These are phyloP conservation scores for Gryllus longicercus DNA, from an alignment of 2,888 invertebrate species.

Conservation along the genomic window DNA sequence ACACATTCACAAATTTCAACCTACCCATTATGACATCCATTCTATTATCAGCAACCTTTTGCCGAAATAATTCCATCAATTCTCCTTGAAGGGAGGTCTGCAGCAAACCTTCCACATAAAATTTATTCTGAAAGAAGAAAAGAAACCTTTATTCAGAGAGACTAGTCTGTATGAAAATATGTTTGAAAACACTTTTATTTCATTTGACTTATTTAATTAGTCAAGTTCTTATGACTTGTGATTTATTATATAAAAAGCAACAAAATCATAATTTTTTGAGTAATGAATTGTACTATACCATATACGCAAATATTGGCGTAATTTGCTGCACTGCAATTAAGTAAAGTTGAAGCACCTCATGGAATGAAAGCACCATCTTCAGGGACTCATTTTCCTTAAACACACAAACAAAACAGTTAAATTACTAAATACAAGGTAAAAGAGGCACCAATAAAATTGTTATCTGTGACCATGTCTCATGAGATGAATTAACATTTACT, in stretches of 20 bases:
- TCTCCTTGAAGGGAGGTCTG: slow-evolving; percentile 34
- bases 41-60: slow-evolving; percentile 33
- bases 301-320: slow-evolving; percentile 35
- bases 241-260: too few relatives aligned
- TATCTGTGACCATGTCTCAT: too few relatives aligned
- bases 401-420: neutral
- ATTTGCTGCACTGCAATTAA: slow-evolving; percentile 35
- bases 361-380: slow-evolving; percentile 32
- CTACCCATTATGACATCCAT: slow-evolving; percentile 35
- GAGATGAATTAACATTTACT: too few relatives aligned
- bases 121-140: slow-evolving; percentile 33
- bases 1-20: neutral
- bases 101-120: slow-evolving; percentile 34
- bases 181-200: too few relatives aligned
- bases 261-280: too few relatives aligned
- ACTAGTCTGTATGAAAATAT: too few relatives aligned
- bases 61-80: slow-evolving; percentile 33
- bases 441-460: too few relatives aligned
- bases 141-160: too few relatives aligned
- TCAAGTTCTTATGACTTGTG: too few relatives aligned
- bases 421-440: too few relatives aligned
- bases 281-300: slow-evolving; percentile 25
- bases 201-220: too few relatives aligned
- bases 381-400: slow-evolving; percentile 29
- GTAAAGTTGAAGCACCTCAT: slow-evolving; percentile 32